Percentiles rank a stretch among this genome's conserved stretches.
Evolutionary conservation across 2,797 vertebrate genomes (phyloP).

Genomic region (Epinephelus awoara): DNA sequence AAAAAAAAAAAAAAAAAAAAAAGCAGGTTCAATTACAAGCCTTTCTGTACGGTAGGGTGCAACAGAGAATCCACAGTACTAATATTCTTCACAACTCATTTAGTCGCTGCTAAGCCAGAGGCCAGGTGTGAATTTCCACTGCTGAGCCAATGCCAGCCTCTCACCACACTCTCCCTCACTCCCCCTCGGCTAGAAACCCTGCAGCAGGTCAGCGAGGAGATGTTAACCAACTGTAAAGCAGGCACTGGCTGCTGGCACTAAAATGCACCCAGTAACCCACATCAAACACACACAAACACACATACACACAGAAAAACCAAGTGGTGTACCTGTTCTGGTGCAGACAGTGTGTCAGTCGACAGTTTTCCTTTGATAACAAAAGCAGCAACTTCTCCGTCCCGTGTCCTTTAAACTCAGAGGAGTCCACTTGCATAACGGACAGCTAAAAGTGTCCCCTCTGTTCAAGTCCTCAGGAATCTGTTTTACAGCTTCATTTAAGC

Average conservation of each 20-base stretch:
- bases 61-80: constrained; percentile 66
- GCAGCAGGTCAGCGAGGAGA: constrained; percentile 69
- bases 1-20: constrained; percentile 29
- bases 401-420: constrained; percentile 53
- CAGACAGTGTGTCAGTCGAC: constrained; percentile 6
- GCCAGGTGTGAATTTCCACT: constrained; percentile 81
- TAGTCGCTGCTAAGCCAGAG: constrained; percentile 41
- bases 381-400: constrained; percentile 35
- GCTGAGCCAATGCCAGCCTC: constrained; percentile 57
- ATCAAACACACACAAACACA: constrained; percentile 48
- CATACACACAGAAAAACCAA: constrained; percentile 13
- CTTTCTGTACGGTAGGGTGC: constrained; percentile 16
- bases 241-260: constrained; percentile 62
- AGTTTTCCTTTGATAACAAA: constrained; percentile 59
- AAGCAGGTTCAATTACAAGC: constrained; percentile 44
- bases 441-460: constrained; percentile 51
- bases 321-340: constrained; percentile 48
- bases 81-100: constrained; percentile 65
- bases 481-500: constrained; percentile 73
- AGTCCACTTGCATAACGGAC: constrained; percentile 58
- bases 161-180: constrained; percentile 6
- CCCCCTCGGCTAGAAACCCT: constrained; percentile 22
- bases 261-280: constrained; percentile 68
- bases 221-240: constrained; percentile 66
- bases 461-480: constrained; percentile 49